A percentile compares a stretch with the other conserved stretches of the same genome.
These are phyloP conservation scores for Chaetorhynchus papuensis DNA, from an alignment of 2,113 vertebrate species.

Conservation along the genomic window DNA sequence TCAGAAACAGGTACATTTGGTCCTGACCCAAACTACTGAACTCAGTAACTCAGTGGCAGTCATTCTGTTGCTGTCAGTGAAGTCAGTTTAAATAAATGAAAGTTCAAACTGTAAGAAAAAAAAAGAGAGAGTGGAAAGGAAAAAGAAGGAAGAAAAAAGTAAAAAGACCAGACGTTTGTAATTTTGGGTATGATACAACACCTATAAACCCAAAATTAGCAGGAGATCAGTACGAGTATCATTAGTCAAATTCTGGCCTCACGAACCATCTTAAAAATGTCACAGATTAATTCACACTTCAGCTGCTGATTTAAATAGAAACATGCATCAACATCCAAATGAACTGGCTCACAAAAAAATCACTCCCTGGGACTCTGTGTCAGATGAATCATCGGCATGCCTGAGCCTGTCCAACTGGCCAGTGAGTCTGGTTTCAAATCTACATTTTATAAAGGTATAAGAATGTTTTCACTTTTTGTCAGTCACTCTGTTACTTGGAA, in stretches of 20 bases:
- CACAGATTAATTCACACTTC: slow-evolving; percentile 67
- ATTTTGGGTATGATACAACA: slow-evolving; percentile 17
- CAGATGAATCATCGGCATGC: slow-evolving; percentile 19
- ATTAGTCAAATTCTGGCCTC: slow-evolving; percentile 56
- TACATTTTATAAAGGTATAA: background rate
- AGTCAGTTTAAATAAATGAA: background rate
- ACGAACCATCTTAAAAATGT: slow-evolving; percentile 60
- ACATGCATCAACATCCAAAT: slow-evolving; percentile 51
- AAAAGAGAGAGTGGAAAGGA: background rate
- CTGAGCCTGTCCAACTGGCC: slow-evolving; percentile 26
- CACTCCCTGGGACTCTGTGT: slow-evolving; percentile 18
- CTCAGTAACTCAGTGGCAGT: background rate
- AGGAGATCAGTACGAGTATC: slow-evolving; percentile 36
- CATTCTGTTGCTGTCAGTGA: background rate
- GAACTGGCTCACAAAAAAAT: slow-evolving; percentile 12
- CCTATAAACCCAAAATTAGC: slow-evolving; percentile 59
- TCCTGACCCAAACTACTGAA: background rate
- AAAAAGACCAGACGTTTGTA: background rate
- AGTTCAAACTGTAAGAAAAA: background rate
- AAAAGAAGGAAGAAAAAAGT: too few relatives aligned
- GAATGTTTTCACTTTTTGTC: background rate
- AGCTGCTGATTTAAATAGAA: slow-evolving; percentile 64
- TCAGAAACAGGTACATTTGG: background rate
- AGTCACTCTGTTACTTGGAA: background rate
- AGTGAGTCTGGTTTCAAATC: background rate